These are phyloP conservation scores for Dendropsophus ebraccatus DNA, from an alignment of 2,113 vertebrate genomes.

Conservation along the genomic window DNA sequence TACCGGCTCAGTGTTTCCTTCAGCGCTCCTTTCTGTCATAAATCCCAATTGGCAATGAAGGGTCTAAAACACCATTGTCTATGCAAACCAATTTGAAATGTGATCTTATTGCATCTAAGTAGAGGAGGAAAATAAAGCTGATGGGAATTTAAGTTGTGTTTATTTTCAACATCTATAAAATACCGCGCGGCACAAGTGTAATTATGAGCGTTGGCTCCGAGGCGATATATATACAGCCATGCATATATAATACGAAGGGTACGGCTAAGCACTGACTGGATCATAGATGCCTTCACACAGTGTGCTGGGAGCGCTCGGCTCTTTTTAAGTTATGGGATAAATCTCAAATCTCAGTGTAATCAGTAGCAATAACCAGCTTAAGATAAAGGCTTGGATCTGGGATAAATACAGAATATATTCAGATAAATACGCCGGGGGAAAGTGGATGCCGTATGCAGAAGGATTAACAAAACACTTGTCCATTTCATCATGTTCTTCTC, in stretches of 20 bases:
- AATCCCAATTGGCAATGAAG: background rate
- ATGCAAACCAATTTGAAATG: background rate
- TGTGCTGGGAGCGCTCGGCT: background rate
- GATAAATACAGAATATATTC: slow-evolving; percentile 51
- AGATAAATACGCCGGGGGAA: background rate
- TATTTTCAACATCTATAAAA: background rate
- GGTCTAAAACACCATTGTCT: background rate
- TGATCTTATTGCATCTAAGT: background rate
- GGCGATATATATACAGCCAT: background rate
- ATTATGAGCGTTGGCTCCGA: background rate
- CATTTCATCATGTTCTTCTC: background rate
- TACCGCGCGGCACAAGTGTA: background rate
- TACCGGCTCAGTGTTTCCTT: background rate
- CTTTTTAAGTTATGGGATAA: slow-evolving; percentile 54
- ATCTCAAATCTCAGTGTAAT: slow-evolving; percentile 62
- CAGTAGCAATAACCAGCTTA: slow-evolving; percentile 49
- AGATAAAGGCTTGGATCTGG: slow-evolving; percentile 62
- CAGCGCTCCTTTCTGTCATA: no score
- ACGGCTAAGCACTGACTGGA: background rate
- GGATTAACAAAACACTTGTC: background rate
- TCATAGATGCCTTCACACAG: background rate
- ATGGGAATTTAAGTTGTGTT: background rate
- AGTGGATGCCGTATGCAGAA: background rate
- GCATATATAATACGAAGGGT: background rate
- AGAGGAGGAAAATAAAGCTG: background rate